These are phyloP conservation scores for Orthosia gothica DNA, from an alignment of 2,888 invertebrate genomes.

Conservation along the genomic window DNA sequence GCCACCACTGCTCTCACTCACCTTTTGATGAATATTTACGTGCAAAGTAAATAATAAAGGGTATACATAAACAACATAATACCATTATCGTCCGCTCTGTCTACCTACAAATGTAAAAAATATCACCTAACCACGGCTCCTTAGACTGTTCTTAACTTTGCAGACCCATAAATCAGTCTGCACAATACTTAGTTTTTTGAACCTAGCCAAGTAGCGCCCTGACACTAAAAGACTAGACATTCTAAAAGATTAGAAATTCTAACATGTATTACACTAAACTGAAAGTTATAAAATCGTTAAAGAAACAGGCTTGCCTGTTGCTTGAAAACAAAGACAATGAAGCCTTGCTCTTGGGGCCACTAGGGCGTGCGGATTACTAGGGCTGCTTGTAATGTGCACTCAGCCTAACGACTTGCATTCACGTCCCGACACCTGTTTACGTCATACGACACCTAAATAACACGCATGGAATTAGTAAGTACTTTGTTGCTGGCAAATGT, in stretches of 20 bases:
- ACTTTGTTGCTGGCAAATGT: slow-evolving; percentile 23
- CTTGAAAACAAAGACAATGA: slow-evolving; percentile 59
- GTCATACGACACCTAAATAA: slow-evolving; percentile 20
- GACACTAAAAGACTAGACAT: too few species aligned
- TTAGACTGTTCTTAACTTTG: slow-evolving; percentile 13
- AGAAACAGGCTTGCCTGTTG: slow-evolving; percentile 63
- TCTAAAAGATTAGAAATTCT: too few species aligned
- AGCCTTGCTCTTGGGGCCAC: slow-evolving; percentile 63
- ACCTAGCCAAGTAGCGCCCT: background rate
- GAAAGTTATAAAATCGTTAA: slow-evolving; percentile 43
- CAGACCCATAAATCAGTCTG: slow-evolving; percentile 36
- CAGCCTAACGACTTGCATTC: slow-evolving; percentile 84
- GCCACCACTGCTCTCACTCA: too few species aligned
- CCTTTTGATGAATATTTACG: too few species aligned
- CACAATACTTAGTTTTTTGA: background rate
- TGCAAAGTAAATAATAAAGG: too few species aligned
- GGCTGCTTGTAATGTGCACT: slow-evolving; percentile 78
- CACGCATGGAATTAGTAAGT: background rate
- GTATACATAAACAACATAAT: too few species aligned
- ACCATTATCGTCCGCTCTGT: background rate
- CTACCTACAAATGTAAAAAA: background rate
- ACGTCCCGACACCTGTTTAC: slow-evolving; percentile 57
- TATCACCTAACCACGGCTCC: slow-evolving; percentile 2
- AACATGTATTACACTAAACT: too few species aligned
- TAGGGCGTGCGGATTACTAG: slow-evolving; percentile 66